phyloP scores from a whole-genome alignment of 2,797 vertebrate genomes.

The Scarus forsteni region DNA sequence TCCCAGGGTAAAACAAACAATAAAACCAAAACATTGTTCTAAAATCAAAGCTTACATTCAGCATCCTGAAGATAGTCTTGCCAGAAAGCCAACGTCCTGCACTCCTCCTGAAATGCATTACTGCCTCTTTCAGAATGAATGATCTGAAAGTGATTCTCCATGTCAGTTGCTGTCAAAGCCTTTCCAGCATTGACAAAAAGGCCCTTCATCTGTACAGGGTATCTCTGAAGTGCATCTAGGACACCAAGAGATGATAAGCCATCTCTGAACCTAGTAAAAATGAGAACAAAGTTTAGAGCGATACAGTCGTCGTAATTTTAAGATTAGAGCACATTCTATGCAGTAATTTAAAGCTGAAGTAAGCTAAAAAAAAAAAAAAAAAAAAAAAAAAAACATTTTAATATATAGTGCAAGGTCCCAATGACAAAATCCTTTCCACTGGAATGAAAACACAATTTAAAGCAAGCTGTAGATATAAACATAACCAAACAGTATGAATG shows the following conservation, averaged over 20 bases:
- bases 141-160: conserved; percentile 17
- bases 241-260: conserved; percentile 7
- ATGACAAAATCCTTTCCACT: too few relatives aligned
- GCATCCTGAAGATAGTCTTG: conserved; percentile 18
- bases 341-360: too few relatives aligned
- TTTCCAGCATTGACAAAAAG: conserved; percentile 13
- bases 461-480: too few relatives aligned
- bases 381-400: too few relatives aligned
- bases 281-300: neutral
- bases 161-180: neutral
- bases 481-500: too few relatives aligned
- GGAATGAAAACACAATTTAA: too few relatives aligned
- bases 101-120: conserved; percentile 8
- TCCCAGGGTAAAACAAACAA: too few relatives aligned
- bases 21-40: neutral
- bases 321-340: too few relatives aligned
- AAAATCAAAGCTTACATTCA: conserved; percentile 9
- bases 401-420: too few relatives aligned
- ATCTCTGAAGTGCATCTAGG: conserved; percentile 16
- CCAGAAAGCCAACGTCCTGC: too few relatives aligned
- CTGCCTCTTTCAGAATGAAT: conserved; percentile 16
- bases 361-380: too few relatives aligned
- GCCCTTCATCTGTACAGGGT: conserved; percentile 3
- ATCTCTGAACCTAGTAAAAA: conserved; percentile 14
- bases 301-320: neutral